Percentiles rank a stretch among this genome's conserved stretches.
phyloP scores from a whole-genome alignment of 2,113 vertebrate species.

The Plectropomus leopardus region DNA sequence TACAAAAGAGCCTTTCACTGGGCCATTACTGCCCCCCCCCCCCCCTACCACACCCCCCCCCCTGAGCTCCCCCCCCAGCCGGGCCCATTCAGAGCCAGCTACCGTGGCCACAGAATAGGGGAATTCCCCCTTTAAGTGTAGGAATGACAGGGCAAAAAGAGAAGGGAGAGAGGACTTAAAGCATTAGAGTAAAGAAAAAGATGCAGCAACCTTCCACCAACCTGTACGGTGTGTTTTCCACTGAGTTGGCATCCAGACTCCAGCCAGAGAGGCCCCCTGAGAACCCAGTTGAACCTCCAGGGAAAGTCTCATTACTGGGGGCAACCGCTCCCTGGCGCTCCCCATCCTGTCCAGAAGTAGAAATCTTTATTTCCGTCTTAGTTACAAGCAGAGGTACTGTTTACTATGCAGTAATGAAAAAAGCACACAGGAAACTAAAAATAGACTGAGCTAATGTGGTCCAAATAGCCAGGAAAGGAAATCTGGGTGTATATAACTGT shows the following conservation, averaged over 20 bases:
- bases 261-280: constrained; percentile 28
- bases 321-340: constrained; percentile 47
- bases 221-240: constrained; percentile 32
- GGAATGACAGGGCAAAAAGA: constrained; percentile 85
- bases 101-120: constrained; percentile 61
- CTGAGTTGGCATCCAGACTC: constrained; percentile 38
- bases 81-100: constrained; percentile 67
- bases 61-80: constrained; percentile 43
- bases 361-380: constrained; percentile 63
- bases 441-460: constrained; percentile 51
- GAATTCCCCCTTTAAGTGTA: constrained; percentile 69
- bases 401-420: constrained; percentile 66
- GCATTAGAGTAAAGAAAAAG: constrained; percentile 37
- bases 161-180: constrained; percentile 61
- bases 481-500: constrained; percentile 50
- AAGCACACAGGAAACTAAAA: constrained; percentile 68
- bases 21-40: constrained; percentile 49
- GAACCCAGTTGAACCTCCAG: constrained; percentile 29
- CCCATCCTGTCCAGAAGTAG: constrained; percentile 47
- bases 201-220: constrained; percentile 4
- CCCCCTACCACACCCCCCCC: constrained; percentile 50
- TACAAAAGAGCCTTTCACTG: constrained; percentile 87
- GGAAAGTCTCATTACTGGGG: constrained; percentile 58
- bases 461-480: constrained; percentile 58
- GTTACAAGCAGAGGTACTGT: constrained; percentile 52